Base-by-base conservation (phyloP, 2,113 vertebrate species). In the Saccopteryx leptura region DNA sequence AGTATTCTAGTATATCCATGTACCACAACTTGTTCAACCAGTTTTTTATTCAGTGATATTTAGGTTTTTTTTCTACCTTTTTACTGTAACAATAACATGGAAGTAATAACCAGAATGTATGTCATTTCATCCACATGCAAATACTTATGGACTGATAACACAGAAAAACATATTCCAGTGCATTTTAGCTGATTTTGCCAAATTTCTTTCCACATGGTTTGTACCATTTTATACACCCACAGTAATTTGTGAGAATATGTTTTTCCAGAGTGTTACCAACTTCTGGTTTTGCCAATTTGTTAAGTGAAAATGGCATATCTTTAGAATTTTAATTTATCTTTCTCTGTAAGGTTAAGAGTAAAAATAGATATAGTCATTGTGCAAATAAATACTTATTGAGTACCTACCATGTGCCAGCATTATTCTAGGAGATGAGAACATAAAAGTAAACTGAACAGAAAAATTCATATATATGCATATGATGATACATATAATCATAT, bases 241-340 rank as follows among this genome's bases (percentile, higher is more conserved):
- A 83, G 33, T 52, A 83, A 86, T 48, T 86, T 88, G 71, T 75
- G 26, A 81, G 88, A 74, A 8, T 33, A n/a, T 75, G 4, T 15
- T 90, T 88, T 39, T 21, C 52, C 39, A 60, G 23, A 74, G 4
- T 11, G 2, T 46, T 88, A 69, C 10, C n/a, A 82, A 28, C 56
- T 80, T 91, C 7, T 68, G 10, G 2, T 21, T 56, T 68, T 63
- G 24, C 19, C 46, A 84, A 65, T 83, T 61, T 78, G 15, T 82
- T 54, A 33, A 69, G 50, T 86, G 31, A 86, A 93, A 58, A 39
- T 52, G 14, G 3, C 39, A 39, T 75, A 5, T 72, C 4, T 4
- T 31, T 78, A 26, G 18, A 74, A 82, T 61, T 79, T 95, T 50
- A 90, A 79, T 79, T 84, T 85, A 58, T 52, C 48, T 50, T 90